Evolutionary conservation across 2,888 invertebrate genomes (phyloP).

Genomic region (Adelphocoris suturalis): DNA sequence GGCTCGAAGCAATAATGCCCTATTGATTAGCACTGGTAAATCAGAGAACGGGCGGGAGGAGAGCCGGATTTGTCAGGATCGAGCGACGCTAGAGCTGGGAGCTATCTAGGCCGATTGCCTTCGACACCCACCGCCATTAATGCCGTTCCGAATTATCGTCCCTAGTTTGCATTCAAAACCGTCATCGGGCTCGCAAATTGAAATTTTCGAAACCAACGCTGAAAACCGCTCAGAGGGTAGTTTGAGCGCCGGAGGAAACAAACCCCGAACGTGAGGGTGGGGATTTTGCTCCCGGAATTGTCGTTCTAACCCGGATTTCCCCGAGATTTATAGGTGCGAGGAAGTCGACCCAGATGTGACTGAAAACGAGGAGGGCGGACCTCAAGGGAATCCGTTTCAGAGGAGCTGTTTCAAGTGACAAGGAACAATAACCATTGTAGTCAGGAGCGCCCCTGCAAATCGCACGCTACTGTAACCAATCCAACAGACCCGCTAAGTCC

Average conservation of each 20-base stretch:
- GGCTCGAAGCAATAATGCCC: slow-evolving; percentile 13
- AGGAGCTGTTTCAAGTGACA: background rate
- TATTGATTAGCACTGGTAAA: slow-evolving; percentile 10
- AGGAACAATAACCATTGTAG: slow-evolving; percentile 2
- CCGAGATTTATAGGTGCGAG: background rate
- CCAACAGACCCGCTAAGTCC: background rate
- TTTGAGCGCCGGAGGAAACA: background rate
- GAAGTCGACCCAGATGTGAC: background rate
- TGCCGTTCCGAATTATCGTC: slow-evolving; percentile 25
- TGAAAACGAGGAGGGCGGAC: background rate
- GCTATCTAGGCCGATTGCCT: slow-evolving; percentile 2
- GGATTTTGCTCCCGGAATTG: background rate
- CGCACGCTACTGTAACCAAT: too few relatives aligned
- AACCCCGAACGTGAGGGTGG: background rate
- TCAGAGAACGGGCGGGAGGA: background rate
- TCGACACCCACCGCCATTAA: slow-evolving; percentile 6
- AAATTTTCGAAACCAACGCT: background rate
- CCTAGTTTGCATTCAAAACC: slow-evolving; percentile 4
- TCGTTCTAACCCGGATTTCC: background rate
- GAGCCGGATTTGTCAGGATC: slow-evolving; percentile 11
- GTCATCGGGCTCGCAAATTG: background rate
- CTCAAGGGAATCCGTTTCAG: background rate
- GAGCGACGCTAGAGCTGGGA: background rate
- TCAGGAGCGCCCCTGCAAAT: background rate
- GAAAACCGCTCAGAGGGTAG: background rate